phyloP scores from a whole-genome alignment of 2,113 vertebrate genomes.

The Propithecus coquereli region DNA sequence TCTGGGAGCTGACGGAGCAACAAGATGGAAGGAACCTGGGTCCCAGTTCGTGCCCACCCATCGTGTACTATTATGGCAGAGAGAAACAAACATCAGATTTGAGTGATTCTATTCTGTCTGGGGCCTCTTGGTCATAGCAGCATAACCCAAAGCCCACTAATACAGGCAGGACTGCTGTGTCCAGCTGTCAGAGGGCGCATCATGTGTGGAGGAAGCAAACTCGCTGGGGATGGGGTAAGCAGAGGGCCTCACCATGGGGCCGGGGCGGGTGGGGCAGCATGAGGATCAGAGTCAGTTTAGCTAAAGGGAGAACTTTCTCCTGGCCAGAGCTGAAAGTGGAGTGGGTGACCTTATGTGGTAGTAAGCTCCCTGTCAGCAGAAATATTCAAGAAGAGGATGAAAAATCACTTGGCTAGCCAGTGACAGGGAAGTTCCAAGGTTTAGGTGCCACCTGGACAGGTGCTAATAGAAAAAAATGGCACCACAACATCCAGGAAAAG shows the following conservation, averaged over 20 bases:
- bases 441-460: neutral
- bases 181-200: neutral
- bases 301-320: neutral
- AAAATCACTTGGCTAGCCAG: neutral
- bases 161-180: neutral
- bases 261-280: neutral
- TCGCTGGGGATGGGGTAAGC: neutral
- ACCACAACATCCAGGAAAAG: neutral
- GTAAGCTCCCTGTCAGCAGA: neutral
- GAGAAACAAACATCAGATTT: neutral
- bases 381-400: neutral
- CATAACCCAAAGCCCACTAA: neutral
- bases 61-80: fast-evolving
- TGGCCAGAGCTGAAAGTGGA: neutral
- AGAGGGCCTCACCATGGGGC: fast-evolving
- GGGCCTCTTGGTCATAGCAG: neutral
- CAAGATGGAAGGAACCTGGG: neutral
- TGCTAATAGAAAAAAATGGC: neutral
- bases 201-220: neutral
- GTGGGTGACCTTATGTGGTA: fast-evolving
- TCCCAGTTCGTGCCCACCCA: neutral
- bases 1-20: neutral
- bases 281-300: neutral
- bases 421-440: neutral
- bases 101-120: neutral